phyloP scores from a whole-genome alignment of 2,113 vertebrate genomes.

The Calyptommatus sinebrachiatus region DNA sequence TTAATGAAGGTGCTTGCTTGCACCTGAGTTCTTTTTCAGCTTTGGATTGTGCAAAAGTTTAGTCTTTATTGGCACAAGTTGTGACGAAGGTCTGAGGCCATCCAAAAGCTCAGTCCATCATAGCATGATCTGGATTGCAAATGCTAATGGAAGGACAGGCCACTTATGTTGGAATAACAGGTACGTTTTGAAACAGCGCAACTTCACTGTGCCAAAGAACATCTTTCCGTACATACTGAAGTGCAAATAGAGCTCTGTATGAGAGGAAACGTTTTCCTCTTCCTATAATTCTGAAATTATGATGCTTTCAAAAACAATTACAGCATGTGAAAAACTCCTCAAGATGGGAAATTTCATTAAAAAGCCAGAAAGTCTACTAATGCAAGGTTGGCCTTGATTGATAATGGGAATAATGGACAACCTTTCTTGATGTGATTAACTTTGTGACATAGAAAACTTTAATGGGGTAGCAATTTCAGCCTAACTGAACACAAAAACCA shows the following conservation, averaged over 20 bases:
- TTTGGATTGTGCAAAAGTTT: too few species aligned
- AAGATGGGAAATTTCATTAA: conserved; percentile 59
- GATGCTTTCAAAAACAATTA: conserved; percentile 45
- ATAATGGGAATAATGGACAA: conserved; percentile 65
- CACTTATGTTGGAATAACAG: too few species aligned
- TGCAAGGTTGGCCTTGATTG: conserved; percentile 62
- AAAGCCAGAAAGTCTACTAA: conserved; percentile 58
- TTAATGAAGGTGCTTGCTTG: too few species aligned
- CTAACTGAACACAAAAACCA: conserved; percentile 56
- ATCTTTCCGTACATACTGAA: not conserved
- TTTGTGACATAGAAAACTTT: conserved; percentile 67
- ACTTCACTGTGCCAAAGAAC: too few species aligned
- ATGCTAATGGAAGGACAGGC: too few species aligned
- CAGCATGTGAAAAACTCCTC: conserved; percentile 51
- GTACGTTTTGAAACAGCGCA: too few species aligned
- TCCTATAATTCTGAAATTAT: conserved; percentile 38
- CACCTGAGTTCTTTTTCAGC: too few species aligned
- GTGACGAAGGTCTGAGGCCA: too few species aligned
- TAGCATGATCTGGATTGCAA: too few species aligned
- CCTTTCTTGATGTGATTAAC: conserved; percentile 70
- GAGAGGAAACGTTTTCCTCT: not conserved
- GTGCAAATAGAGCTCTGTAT: not conserved
- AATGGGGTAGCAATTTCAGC: conserved; percentile 59
- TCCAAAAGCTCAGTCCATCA: too few species aligned
- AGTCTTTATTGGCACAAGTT: too few species aligned